These are phyloP conservation scores for Oncorhynchus nerka DNA, from an alignment of 2,113 vertebrate species.

Conservation along the genomic window DNA sequence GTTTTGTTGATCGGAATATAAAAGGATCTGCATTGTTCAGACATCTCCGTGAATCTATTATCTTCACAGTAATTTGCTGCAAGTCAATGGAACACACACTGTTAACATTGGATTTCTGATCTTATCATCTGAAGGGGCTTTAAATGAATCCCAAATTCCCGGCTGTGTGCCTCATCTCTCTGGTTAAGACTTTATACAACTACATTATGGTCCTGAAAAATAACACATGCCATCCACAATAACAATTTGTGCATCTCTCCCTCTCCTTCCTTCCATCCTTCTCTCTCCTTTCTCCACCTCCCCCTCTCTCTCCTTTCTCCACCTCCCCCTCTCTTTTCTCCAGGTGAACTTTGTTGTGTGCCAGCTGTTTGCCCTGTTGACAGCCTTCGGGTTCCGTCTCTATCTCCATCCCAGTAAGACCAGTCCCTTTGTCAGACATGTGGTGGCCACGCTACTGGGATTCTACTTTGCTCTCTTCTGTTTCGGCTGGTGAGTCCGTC, in stretches of 20 bases:
- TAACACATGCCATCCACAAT: neutral
- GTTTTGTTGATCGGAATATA: too few relatives aligned
- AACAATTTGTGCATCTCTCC: neutral
- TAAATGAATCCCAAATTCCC: neutral
- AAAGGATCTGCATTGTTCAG: neutral
- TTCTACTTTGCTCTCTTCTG: slow-evolving; percentile 92
- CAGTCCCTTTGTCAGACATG: slow-evolving; percentile 84
- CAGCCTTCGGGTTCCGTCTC: slow-evolving; percentile 85
- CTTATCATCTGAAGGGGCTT: neutral
- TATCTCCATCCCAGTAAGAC: slow-evolving; percentile 88
- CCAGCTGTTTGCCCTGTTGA: slow-evolving; percentile 87
- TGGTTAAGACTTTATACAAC: neutral
- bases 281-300: neutral
- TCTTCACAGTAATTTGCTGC: neutral
- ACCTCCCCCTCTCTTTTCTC: slow-evolving; percentile 3
- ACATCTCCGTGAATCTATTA: neutral
- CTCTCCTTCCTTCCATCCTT: neutral
- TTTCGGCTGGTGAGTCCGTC: slow-evolving; percentile 87
- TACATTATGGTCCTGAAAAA: neutral
- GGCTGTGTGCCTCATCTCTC: neutral
- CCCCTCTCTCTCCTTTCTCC: neutral
- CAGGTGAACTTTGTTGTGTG: slow-evolving; percentile 93
- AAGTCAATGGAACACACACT: neutral
- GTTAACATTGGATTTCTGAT: neutral
- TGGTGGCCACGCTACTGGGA: slow-evolving; percentile 86